Evolutionary conservation across 1,140 invertebrate genomes (phyloP).

Genomic region (Heliothis virescens): DNA sequence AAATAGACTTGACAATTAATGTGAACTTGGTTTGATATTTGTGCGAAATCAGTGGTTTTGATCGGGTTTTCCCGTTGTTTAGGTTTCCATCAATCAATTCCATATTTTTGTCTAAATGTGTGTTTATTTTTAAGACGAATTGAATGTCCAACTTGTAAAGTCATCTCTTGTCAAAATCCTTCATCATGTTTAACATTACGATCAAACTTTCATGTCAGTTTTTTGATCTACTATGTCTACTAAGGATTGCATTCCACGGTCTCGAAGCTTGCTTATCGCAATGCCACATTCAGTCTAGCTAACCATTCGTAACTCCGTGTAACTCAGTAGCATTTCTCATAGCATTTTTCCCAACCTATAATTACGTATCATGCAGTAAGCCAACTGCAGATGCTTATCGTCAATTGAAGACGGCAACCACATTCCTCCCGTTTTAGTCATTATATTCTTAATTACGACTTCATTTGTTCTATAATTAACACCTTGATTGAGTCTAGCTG

Average conservation of each 20-base stretch:
- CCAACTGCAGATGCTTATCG: conserved; percentile 17
- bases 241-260: too few species aligned
- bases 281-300: not conserved
- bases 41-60: too few species aligned
- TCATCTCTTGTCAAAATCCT: too few species aligned
- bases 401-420: not conserved
- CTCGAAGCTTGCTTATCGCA: not conserved
- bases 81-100: too few species aligned
- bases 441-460: conserved; percentile 14
- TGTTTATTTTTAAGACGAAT: too few species aligned
- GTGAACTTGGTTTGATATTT: conserved; percentile 12
- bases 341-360: conserved; percentile 8
- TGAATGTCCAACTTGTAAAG: too few species aligned
- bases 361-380: conserved; percentile 27
- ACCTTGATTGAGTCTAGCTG: conserved; percentile 14
- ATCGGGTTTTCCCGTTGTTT: too few species aligned
- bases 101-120: too few species aligned
- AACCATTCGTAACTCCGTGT: not conserved
- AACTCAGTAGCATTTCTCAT: conserved; percentile 4
- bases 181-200: too few species aligned
- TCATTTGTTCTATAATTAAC: conserved; percentile 29
- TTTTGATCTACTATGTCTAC: too few species aligned
- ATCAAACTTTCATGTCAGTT: too few species aligned
- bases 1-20: conserved; percentile 6
- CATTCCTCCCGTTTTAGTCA: conserved; percentile 19